Evolutionary conservation across 2,113 vertebrate species (phyloP), one percentile per base, ranked within the genome.

Genomic region (Scomber colias): DNA sequence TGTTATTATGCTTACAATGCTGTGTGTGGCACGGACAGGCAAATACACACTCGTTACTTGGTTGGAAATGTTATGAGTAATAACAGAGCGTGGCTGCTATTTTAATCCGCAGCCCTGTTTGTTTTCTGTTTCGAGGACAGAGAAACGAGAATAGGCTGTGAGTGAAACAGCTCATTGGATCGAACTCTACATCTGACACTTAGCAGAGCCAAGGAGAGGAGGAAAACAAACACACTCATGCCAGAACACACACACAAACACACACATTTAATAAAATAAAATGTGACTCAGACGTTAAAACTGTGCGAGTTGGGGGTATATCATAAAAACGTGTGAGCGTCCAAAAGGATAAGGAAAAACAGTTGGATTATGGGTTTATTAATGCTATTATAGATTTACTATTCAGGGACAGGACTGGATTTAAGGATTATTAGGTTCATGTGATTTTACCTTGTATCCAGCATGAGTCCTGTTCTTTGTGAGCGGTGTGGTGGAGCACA

Each of bases 381-480:
- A 88, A 89, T 81, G 71, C 83, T 82, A 82, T 88, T 89, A 88
- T 11, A 45, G 82, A 77, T 82, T 74, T 87, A 76, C 62, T 59
- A 63, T 64, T 87, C 19, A 45, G 53, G 63, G 71, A 67, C 74
- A 53, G 45, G 35, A 51, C 9, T 70, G 81, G 77, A 83, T 90
- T 88, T 78, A 16, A 40, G 78, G 86, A 88, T 89, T 81, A 82
- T 60, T 45, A 44, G 74, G 31, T 15, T 75, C 84, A 77, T 85
- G 81, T 84, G 86, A 77, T 6, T 71, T 11, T 96, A 99, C 98
- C 98, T 99, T 99, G 94, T 97, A 98, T 91, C 98, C 98, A 61
- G 96, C 89, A 63, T 98, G 96, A 80, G 92, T 91, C 78, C 96
- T 94, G 49, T 91, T 94, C 94, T 98, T 99, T 94, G 95, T 94